These are phyloP conservation scores for Miichthys miiuy DNA, from an alignment of 2,797 vertebrate genomes.

Conservation along the genomic window DNA sequence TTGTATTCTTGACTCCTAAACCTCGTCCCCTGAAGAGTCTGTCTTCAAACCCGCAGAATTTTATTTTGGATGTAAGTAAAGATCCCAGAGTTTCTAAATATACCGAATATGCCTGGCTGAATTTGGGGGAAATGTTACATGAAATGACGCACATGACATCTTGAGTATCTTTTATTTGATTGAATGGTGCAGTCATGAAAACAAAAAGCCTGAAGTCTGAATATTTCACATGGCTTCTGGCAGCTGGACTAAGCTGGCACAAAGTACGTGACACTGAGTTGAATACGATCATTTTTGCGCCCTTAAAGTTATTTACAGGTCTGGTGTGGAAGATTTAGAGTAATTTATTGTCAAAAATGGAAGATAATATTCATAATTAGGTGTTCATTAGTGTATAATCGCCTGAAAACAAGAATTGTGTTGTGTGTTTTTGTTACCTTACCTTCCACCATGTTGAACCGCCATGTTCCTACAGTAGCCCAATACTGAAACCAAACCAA, in stretches of 20 bases:
- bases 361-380: no score
- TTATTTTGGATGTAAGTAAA: not conserved
- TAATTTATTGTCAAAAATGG: no score
- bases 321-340: no score
- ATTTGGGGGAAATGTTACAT: not conserved
- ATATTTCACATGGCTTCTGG: not conserved
- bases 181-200: not conserved
- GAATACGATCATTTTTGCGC: not conserved
- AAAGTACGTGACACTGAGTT: not conserved
- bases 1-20: not conserved
- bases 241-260: not conserved
- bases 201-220: not conserved
- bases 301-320: no score
- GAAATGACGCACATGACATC: not conserved
- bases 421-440: no score
- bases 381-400: no score
- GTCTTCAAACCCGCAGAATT: not conserved
- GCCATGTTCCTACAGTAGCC: no score
- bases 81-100: not conserved
- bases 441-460: no score
- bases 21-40: not conserved
- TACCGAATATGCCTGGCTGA: no score
- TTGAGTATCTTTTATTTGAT: not conserved
- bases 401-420: no score
- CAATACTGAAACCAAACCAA: no score